Conservation (phyloP, 1,140 invertebrate genomes). For the Theocolax elegans region DNA sequence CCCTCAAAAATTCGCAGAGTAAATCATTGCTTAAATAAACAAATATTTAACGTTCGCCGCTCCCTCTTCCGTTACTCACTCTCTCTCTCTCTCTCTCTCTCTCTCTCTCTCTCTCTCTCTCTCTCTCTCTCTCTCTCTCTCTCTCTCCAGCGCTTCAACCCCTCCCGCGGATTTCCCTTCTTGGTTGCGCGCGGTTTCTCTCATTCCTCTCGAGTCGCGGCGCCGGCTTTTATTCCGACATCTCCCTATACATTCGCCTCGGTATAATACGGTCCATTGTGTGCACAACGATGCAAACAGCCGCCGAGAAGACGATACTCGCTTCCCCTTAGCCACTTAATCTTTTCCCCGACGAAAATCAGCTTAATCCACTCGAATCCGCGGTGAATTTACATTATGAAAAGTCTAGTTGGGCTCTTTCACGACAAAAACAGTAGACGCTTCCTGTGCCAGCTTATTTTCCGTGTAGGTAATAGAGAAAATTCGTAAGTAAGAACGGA, state of each 20-base stretch:
- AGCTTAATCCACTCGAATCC: slow-evolving; percentile 26
- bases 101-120: not conserved
- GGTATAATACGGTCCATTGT: slow-evolving; percentile 32
- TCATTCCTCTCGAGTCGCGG: not conserved
- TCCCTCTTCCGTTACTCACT: not conserved
- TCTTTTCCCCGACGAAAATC: slow-evolving; percentile 13
- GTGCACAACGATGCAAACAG: slow-evolving; percentile 18
- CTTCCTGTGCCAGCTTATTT: no score
- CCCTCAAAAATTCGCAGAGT: slow-evolving; percentile 26
- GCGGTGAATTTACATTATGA: slow-evolving; percentile 32
- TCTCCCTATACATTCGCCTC: not conserved
- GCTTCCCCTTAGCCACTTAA: slow-evolving; percentile 13
- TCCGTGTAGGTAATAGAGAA: no score
- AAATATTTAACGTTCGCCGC: slow-evolving; percentile 16
- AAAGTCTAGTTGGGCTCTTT: slow-evolving; percentile 9
- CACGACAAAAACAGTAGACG: not conserved
- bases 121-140: no score
- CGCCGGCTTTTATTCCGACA: slow-evolving; percentile 6
- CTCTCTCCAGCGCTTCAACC: no score
- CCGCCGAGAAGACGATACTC: slow-evolving; percentile 1
- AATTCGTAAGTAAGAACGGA: no score
- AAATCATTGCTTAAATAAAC: slow-evolving; percentile 37
- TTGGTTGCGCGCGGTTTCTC: slow-evolving; percentile 4
- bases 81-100: not conserved
- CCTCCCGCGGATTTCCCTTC: no score